Base-by-base conservation (phyloP, 1,140 invertebrate genomes). In the Ceratina japonica region DNA sequence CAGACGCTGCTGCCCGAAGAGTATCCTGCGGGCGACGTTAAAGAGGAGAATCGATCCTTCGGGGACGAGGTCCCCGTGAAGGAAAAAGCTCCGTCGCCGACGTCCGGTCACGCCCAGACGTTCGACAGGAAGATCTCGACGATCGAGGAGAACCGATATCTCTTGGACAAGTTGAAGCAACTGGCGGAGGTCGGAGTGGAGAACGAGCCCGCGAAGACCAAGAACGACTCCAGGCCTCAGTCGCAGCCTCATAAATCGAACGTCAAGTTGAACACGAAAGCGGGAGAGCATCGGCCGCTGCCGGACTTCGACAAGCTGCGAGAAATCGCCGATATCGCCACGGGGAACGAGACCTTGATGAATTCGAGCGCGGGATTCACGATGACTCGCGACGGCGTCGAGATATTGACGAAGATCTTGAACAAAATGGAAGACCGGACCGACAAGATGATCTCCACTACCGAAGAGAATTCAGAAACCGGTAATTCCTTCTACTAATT, bases 321-420 rank as follows among this genome's bases (percentile, higher is more conserved):
- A 18, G 90, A 92, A 58, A 88, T 91, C 51, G 91, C 89, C 3
- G 86, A 90, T 18, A 80, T 90, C 3, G 74, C 83, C 1, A 84
- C 80, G 0, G 87, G 82, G 2, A 87, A 89, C 20, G 71, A 86
- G 24, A 84, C 81, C 0, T 8, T 80, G 10, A 89, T 80, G 51
- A 90, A 91, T 64, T 31, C 75, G 0, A 89, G 88, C n/a, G 20
- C 92, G 91, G 8, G 93, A 90, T 86, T 94, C 93, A 94, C 92
- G 1, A 83, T 95, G 44, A 95, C 94, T 86, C 93, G 94, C n/a
- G 94, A 94, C 52, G 95, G 95, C 3, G 93, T 96, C 68, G 93
- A 94, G 88, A 93, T 96, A 76, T 84, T 95, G 63, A 95, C 94
- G 0, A 95, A 95, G 91, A 93, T 94, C 12, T 93, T 94, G 59